phyloP scores from a whole-genome alignment of 1,140 invertebrate species.

The Limonius californicus region DNA sequence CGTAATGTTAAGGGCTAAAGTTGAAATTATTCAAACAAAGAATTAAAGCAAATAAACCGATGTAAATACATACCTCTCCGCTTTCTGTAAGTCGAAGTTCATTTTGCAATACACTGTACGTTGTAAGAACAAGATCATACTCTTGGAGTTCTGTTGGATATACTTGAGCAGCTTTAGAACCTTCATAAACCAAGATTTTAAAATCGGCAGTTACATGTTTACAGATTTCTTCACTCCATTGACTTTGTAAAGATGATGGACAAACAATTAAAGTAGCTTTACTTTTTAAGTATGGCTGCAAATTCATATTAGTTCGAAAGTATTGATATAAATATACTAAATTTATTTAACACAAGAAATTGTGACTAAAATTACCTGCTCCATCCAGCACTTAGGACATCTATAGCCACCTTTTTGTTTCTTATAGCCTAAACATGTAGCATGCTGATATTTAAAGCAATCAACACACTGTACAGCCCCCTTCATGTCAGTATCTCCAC shows the following conservation, averaged over 20 bases:
- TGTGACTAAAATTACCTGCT: constrained; percentile 31
- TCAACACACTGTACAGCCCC: constrained; percentile 49
- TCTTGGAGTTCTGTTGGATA: constrained; percentile 61
- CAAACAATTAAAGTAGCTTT: constrained; percentile 72
- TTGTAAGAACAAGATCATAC: constrained; percentile 74
- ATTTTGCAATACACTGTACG: constrained; percentile 61
- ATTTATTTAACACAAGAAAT: too few relatives aligned
- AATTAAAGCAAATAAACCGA: too few relatives aligned
- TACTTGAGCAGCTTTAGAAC: constrained; percentile 56
- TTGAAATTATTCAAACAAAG: too few relatives aligned
- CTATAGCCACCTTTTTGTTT: constrained; percentile 48
- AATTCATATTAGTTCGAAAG: constrained; percentile 5
- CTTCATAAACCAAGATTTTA: constrained; percentile 57
- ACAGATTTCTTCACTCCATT: constrained; percentile 73
- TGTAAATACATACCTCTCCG: constrained; percentile 27
- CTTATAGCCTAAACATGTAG: constrained; percentile 55
- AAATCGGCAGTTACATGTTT: constrained; percentile 59
- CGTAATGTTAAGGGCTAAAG: constrained; percentile 43
- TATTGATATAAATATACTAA: neutral
- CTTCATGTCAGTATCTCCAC: constrained; percentile 39
- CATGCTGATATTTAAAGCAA: constrained; percentile 60
- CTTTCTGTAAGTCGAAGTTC: constrained; percentile 55
- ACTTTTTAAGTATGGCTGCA: constrained; percentile 51
- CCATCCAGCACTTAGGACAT: constrained; percentile 64
- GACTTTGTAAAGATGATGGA: constrained; percentile 62